Conservation (phyloP, 2,797 vertebrate species). For the Odontamblyopus lacepedii region DNA sequence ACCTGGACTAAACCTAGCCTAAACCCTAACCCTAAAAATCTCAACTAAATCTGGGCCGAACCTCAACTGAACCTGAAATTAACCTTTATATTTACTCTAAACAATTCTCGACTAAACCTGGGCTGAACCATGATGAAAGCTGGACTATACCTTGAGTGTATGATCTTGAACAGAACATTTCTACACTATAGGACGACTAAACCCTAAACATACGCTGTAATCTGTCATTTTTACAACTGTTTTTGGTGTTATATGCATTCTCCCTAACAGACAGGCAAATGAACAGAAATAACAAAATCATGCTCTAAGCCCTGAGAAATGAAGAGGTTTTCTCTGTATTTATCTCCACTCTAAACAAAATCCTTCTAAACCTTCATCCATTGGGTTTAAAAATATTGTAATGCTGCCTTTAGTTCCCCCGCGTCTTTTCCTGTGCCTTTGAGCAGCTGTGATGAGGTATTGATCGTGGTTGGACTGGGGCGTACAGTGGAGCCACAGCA, state of each 20-base stretch:
- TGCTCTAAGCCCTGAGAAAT: not conserved
- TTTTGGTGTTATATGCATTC: not conserved
- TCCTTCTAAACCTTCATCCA: not conserved
- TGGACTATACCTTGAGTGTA: no score
- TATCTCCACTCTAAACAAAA: not conserved
- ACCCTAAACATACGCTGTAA: not conserved
- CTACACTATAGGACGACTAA: no score
- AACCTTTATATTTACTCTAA: no score
- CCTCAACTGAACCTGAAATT: no score
- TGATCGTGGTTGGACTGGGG: constrained; percentile 14
- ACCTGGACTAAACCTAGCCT: no score
- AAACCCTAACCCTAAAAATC: no score
- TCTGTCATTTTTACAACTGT: not conserved
- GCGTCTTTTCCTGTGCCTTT: not conserved
- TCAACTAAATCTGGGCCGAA: no score
- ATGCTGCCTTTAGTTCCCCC: not conserved
- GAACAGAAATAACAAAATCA: not conserved
- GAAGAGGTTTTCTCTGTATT: not conserved
- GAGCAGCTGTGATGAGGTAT: constrained; percentile 26
- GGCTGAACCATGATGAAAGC: no score
- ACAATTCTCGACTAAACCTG: no score
- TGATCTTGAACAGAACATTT: no score
- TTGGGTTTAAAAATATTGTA: not conserved
- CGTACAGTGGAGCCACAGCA: constrained; percentile 8
- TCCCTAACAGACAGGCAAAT: not conserved